Conservation (phyloP, 2,888 invertebrate genomes). For the Boloria selene region DNA sequence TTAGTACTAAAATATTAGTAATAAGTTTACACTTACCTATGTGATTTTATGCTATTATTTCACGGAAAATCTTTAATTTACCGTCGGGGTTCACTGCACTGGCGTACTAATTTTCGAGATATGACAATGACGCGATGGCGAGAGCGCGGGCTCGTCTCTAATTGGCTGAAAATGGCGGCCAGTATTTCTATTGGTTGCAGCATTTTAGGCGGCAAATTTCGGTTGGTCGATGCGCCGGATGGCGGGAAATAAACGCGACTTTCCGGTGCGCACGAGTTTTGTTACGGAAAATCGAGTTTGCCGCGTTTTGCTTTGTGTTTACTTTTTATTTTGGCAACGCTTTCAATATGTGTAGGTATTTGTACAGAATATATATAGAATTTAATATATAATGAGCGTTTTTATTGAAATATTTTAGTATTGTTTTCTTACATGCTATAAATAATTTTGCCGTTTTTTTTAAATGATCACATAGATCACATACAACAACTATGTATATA, state of each 20-base stretch:
- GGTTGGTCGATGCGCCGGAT: slow-evolving; percentile 78
- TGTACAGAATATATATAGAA: slow-evolving; percentile 26
- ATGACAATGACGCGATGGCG: slow-evolving; percentile 79
- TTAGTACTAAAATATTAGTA: slow-evolving; percentile 44
- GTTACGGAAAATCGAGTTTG: slow-evolving; percentile 74
- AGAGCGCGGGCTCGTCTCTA: slow-evolving; percentile 75
- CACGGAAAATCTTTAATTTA: slow-evolving; percentile 76
- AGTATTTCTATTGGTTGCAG: slow-evolving; percentile 63
- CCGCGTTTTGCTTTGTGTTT: slow-evolving; percentile 62
- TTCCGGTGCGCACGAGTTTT: slow-evolving; percentile 74
- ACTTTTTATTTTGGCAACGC: slow-evolving; percentile 45
- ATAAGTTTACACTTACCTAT: slow-evolving; percentile 59
- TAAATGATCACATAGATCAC: too few species aligned
- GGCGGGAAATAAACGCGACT: slow-evolving; percentile 77
- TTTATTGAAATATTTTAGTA: slow-evolving; percentile 1
- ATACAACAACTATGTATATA: too few species aligned
- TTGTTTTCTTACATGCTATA: too few species aligned
- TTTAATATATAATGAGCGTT: neutral
- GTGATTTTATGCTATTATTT: slow-evolving; percentile 61
- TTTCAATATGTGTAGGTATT: slow-evolving; percentile 33
- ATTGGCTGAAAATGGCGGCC: slow-evolving; percentile 80
- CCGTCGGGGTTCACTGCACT: slow-evolving; percentile 80
- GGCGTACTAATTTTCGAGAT: slow-evolving; percentile 81
- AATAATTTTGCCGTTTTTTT: too few species aligned
- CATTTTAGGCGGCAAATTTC: slow-evolving; percentile 80